Percentiles rank a stretch among this genome's conserved stretches.
These are phyloP conservation scores for Drosophila ficusphila DNA, from an alignment of 1,140 invertebrate species.

Conservation along the genomic window DNA sequence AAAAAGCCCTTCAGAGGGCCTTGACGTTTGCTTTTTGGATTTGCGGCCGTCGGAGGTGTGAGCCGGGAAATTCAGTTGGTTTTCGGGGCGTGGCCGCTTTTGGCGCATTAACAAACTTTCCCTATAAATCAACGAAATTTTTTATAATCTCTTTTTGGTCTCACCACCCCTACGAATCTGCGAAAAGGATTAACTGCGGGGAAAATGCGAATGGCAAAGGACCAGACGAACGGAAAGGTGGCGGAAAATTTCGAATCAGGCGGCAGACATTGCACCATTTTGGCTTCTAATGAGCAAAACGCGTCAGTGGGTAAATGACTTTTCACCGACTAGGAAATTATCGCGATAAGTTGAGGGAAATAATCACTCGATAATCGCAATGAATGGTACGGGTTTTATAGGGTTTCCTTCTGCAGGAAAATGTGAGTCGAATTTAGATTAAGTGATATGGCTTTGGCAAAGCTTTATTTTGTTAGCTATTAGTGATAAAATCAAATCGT, in stretches of 20 bases:
- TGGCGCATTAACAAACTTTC: slow-evolving; percentile 76
- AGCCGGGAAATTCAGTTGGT: slow-evolving; percentile 2
- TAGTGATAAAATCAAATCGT: slow-evolving; percentile 7
- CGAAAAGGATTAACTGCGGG: slow-evolving; percentile 22
- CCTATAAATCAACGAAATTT: slow-evolving; percentile 77
- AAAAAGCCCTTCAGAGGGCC: slow-evolving; percentile 37
- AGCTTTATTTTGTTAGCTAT: background rate
- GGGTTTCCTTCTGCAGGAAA: background rate
- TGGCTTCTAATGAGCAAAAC: slow-evolving; percentile 35
- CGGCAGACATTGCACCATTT: slow-evolving; percentile 3
- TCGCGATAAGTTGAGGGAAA: slow-evolving; percentile 11
- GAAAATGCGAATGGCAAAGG: slow-evolving; percentile 19
- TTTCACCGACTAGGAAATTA: slow-evolving; percentile 22
- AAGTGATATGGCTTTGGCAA: slow-evolving; percentile 1
- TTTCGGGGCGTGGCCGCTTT: slow-evolving; percentile 16
- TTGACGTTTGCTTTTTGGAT: slow-evolving; percentile 54
- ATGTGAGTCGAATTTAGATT: slow-evolving; percentile 11
- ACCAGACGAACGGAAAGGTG: slow-evolving; percentile 7
- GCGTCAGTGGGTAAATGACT: slow-evolving; percentile 30
- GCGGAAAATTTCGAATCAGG: background rate
- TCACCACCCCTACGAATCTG: background rate
- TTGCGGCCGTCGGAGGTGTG: slow-evolving; percentile 23
- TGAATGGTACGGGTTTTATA: background rate
- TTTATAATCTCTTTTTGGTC: slow-evolving; percentile 58
- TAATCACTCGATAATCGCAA: slow-evolving; percentile 23